A percentile compares a stretch with the other conserved stretches of the same genome.
These are phyloP conservation scores for Pogona vitticeps DNA, from an alignment of 2,113 vertebrate genomes.

Conservation along the genomic window DNA sequence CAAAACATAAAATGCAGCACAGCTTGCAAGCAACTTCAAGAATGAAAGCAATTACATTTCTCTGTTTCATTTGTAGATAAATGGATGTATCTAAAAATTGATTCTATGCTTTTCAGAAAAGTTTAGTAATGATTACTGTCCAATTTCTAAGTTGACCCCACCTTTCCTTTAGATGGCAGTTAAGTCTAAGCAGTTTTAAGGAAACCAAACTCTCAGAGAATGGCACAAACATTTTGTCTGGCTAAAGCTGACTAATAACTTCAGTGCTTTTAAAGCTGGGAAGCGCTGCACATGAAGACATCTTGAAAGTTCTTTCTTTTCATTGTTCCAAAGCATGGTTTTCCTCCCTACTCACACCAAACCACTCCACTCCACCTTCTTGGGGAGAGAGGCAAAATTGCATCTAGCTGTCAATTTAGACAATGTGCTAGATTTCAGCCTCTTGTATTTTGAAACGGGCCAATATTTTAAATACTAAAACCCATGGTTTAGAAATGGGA, in stretches of 20 bases:
- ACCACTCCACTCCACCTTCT: slow-evolving; percentile 18
- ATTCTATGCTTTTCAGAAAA: background rate
- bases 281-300: slow-evolving; percentile 38
- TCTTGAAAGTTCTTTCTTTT: slow-evolving; percentile 10
- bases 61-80: background rate
- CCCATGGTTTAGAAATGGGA: slow-evolving; percentile 44
- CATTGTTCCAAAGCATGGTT: slow-evolving; percentile 1
- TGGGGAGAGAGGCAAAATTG: slow-evolving; percentile 29
- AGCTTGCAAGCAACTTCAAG: background rate
- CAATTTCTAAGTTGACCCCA: background rate
- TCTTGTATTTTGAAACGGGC: slow-evolving; percentile 48
- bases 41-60: too few relatives aligned
- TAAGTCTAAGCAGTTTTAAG: background rate
- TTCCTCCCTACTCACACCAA: background rate
- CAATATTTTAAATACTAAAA: slow-evolving; percentile 58
- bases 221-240: background rate
- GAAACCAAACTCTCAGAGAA: background rate
- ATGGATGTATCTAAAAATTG: background rate
- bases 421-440: slow-evolving; percentile 34
- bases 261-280: slow-evolving; percentile 14
- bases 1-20: background rate
- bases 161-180: background rate
- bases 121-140: background rate
- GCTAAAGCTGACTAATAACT: background rate
- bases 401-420: slow-evolving; percentile 37